Percentiles rank a stretch among this genome's conserved stretches.
phyloP scores from a whole-genome alignment of 2,888 invertebrate genomes.

The Euzetes globulus region DNA sequence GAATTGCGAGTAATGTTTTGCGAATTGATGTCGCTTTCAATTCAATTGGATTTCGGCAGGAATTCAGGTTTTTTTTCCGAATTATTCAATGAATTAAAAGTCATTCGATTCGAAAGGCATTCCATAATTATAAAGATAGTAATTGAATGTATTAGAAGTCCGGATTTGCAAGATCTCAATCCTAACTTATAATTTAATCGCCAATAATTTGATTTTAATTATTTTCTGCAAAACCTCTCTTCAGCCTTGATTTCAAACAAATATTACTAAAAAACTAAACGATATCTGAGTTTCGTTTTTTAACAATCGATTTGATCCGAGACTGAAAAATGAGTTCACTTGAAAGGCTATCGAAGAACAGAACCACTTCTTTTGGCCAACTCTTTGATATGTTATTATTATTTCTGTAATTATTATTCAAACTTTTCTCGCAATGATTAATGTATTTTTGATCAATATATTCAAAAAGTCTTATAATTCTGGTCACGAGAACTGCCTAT shows the following conservation, averaged over 20 bases:
- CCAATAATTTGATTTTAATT: slow-evolving; percentile 5
- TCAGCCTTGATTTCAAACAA: background rate
- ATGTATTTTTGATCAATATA: background rate
- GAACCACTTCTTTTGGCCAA: no score
- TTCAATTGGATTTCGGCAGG: background rate
- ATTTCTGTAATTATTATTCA: background rate
- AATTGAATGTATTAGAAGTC: background rate
- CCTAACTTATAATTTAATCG: background rate
- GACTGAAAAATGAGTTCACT: background rate
- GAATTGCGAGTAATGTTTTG: no score
- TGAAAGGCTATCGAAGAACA: background rate
- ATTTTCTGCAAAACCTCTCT: background rate
- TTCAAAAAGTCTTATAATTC: background rate
- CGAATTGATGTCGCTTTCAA: background rate
- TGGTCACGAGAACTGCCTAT: background rate
- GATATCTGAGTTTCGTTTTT: background rate
- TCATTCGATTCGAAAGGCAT: background rate
- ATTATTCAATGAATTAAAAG: background rate
- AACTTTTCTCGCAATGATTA: background rate
- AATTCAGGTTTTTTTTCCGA: background rate
- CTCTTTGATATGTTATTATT: background rate
- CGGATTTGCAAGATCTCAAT: no score
- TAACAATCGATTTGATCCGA: background rate
- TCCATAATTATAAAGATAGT: background rate
- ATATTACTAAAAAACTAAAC: background rate